Evolutionary conservation across 2,113 vertebrate genomes (phyloP).

Genomic region (Felis catus): F.catus_Fca126_mat1.0 CM031414.1:14544001-14544500

Average conservation of each 20-base stretch:
- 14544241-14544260: background rate
- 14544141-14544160: background rate
- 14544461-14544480: background rate
- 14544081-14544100: background rate
- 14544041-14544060: background rate
- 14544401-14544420: background rate
- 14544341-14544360: fast-evolving
- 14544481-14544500: fast-evolving
- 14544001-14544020: background rate
- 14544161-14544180: background rate
- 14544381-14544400: background rate
- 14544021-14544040: background rate
- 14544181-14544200: background rate
- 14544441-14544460: fast-evolving
- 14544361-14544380: background rate
- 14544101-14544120: background rate
- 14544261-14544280: background rate
- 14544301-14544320: fast-evolving
- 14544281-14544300: background rate
- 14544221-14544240: background rate
- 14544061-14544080: background rate
- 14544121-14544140: background rate
- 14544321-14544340: fast-evolving
- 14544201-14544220: background rate
- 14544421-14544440: background rate